phyloP scores from a whole-genome alignment of 2,113 vertebrate species.

The Colistium nudipinnis region DNA sequence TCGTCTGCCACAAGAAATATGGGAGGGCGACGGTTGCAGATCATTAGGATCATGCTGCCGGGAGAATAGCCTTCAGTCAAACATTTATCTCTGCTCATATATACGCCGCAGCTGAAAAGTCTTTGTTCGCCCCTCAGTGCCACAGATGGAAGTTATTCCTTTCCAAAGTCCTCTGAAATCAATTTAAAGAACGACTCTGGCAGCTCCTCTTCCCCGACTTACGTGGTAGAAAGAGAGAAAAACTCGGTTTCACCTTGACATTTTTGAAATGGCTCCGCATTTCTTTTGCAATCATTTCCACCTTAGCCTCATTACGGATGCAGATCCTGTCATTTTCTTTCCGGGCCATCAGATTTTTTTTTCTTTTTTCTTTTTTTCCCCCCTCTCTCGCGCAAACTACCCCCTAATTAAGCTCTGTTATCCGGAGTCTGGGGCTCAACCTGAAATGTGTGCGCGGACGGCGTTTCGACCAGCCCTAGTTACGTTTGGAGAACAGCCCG shows the following conservation, averaged over 20 bases:
- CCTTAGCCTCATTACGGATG: slow-evolving; percentile 48
- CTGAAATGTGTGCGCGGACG: slow-evolving; percentile 29
- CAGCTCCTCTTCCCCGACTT: slow-evolving; percentile 46
- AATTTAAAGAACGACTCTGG: slow-evolving; percentile 66
- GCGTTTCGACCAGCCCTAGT: slow-evolving; percentile 25
- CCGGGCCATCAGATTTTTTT: slow-evolving; percentile 27
- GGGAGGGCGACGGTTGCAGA: slow-evolving; percentile 67
- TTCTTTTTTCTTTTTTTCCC: too few relatives aligned
- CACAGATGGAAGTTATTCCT: slow-evolving; percentile 74
- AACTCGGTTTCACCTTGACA: slow-evolving; percentile 19
- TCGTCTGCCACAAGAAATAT: slow-evolving; percentile 75
- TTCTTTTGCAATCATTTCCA: slow-evolving; percentile 29
- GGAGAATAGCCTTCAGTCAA: slow-evolving; percentile 77
- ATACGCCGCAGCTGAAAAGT: slow-evolving; percentile 56
- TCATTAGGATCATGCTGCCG: slow-evolving; percentile 74
- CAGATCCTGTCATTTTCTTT: slow-evolving; percentile 45
- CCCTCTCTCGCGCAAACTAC: slow-evolving; percentile 17
- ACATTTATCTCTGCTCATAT: slow-evolving; percentile 75
- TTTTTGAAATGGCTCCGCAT: slow-evolving; percentile 49
- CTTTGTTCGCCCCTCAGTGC: slow-evolving; percentile 74
- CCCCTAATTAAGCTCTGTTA: slow-evolving; percentile 61
- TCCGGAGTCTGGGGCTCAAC: slow-evolving; percentile 53
- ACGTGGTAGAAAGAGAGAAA: slow-evolving; percentile 13
- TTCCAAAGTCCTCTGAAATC: slow-evolving; percentile 72
- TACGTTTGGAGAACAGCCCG: slow-evolving; percentile 17